Evolutionary conservation across 2,888 invertebrate genomes (phyloP), one percentile per base, ranked within the genome.

Genomic region (Polydrusus pterygomalis): DNA sequence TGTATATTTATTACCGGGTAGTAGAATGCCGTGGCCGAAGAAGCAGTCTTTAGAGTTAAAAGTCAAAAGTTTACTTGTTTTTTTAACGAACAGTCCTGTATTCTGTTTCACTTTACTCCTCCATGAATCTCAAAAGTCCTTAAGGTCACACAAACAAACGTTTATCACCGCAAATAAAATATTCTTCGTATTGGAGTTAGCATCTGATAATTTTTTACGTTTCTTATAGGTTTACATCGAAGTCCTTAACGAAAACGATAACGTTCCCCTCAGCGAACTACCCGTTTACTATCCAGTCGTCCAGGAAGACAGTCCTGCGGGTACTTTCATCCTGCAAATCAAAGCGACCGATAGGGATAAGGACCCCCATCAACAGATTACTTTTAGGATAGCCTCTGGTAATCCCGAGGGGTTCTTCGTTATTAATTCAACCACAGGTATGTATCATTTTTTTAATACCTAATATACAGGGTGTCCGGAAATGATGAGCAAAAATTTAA

Each of bases 171-270:
- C n/a, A n/a, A n/a, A n/a, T n/a, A n/a, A n/a, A n/a, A n/a, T n/a
- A n/a, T n/a, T n/a, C n/a, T n/a, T n/a, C n/a, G n/a, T n/a, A n/a
- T n/a, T n/a, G n/a, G n/a, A 25, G 10, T 18, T 63, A 2, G 47
- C 38, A 18, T 64, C 7, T 20, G 17, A 9, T 10, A 34, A 25
- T 20, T 17, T 25, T 25, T n/a, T 65, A 65, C 8, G 10, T 80
- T 76, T 70, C 70, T 83, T 86, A 11, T 86, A 94, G 93, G 92
- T 96, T 58, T 96, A 93, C 86, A 90, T 96, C 64, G 93, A 94
- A 85, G 94, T 99, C 79, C 89, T 93, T 81, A 97, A 99, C 89
- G 95, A 94, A 85, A 99, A 99, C 89, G 99, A 99, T 90, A 96
- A 98, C 90, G 93, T 93, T 54, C 99, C 99, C 69, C 90, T 97